Percentiles rank a stretch among this genome's conserved stretches.
These are phyloP conservation scores for Pseudolycoriella hygida DNA, from an alignment of 2,888 invertebrate genomes.

Conservation along the genomic window DNA sequence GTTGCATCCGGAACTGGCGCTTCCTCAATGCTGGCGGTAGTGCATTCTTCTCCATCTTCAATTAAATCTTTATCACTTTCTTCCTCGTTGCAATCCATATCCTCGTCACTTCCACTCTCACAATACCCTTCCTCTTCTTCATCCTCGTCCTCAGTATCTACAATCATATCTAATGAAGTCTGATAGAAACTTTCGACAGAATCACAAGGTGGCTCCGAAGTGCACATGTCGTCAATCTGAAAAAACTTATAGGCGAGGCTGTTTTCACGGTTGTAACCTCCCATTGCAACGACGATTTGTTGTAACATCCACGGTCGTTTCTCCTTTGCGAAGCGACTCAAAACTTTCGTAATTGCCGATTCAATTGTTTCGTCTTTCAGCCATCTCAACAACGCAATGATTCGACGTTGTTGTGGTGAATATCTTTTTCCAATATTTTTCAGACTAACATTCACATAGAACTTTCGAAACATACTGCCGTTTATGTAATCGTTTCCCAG, in stretches of 20 bases:
- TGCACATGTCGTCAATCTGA: not conserved
- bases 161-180: conserved; percentile 1
- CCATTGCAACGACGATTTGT: conserved; percentile 32
- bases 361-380: conserved; percentile 50
- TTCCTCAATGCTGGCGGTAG: not conserved
- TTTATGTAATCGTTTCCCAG: conserved; percentile 82
- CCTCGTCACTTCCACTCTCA: too few relatives aligned
- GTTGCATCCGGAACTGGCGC: not conserved
- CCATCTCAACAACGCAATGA: conserved; percentile 59
- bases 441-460: conserved; percentile 42
- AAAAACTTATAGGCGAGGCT: not conserved
- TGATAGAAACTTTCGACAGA: not conserved
- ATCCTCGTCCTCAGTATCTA: conserved; percentile 8
- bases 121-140: conserved; percentile 5
- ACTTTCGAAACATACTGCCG: conserved; percentile 44
- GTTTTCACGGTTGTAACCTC: conserved; percentile 6
- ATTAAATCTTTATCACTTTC: not conserved
- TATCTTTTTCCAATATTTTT: conserved; percentile 24
- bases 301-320: conserved; percentile 34
- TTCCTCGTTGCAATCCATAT: not conserved
- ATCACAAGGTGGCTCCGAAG: too few relatives aligned
- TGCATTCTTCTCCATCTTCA: conserved; percentile 8
- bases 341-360: conserved; percentile 46
- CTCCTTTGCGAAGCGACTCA: conserved; percentile 39
- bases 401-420: conserved; percentile 46